Base-by-base conservation (phyloP, 2,888 invertebrate species). In the Yponomeuta malinellus region DNA sequence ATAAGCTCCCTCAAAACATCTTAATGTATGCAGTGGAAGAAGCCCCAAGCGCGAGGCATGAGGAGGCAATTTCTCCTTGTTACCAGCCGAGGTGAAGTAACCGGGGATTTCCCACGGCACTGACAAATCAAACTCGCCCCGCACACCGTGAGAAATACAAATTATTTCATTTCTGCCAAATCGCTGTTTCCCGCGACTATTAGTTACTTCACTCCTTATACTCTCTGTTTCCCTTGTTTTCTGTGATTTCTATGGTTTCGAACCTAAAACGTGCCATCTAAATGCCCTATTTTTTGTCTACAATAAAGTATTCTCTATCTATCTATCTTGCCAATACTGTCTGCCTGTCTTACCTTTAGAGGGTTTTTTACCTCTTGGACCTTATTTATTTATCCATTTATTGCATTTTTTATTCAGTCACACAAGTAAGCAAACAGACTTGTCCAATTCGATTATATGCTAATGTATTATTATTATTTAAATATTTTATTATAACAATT, bases 61-160 rank as follows among this genome's bases (percentile, higher is more conserved):
- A 59, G 52, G 52, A 59, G 52, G 63, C 79, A 77, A 83, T 85
- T 85, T 83, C 81, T 84, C 81, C 80, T 83, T 80, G 81, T 83
- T 81, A 79, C 78, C 74, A 75, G 78, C 76, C 78, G 81, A 80
- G 80, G 79, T 79, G 78, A 71, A 71, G 78, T 79, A 80, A 78
- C 80, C 72, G 75, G 52, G 78, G 78, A 84, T 83, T 83, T 83
- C 81, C 82, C 81, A 75, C 81, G 84, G 82, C 84, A 81, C 81
- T 81, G 82, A 84, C 83, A 83, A 81, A 83, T 84, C 82, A 83
- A 80, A 76, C 79, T 70, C n/a, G 10, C 63, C 23, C 52, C 31
- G 15, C 8, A 31, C 63, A 29, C 4, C 31, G 33, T 23, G 48
- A 52, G 65, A 63, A 67, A 67, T 59, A 67, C 66, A 71, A 59